Evolutionary conservation across 2,888 invertebrate species (phyloP), one percentile per base, ranked within the genome.

Genomic region (Leucophenga montana): DNA sequence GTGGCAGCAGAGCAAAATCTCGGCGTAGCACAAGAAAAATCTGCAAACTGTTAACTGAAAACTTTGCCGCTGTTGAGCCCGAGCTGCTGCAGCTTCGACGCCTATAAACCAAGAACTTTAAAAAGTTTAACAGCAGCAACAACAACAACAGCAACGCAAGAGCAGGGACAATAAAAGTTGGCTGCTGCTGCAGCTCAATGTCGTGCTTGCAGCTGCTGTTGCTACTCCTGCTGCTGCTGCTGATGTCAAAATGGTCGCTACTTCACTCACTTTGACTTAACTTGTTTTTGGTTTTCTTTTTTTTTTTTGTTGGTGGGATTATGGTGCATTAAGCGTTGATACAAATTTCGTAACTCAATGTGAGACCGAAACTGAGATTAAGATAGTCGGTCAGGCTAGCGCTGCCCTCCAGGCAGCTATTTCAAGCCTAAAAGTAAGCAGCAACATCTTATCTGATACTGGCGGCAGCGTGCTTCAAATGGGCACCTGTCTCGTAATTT

Each of bases 401-500:
- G 27, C n/a, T n/a, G 27, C 27, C 27, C 39, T 11, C 39, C 39
- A 27, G 27, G 27, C 27, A 27, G 27, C 27, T 27, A 27, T 27
- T 27, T 27, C 27, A 39, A 39, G 39, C 39, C 39, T 39, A 39
- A 39, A 11, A 39, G 11, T 11, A 39, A 18, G 9, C 53, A 53
- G 20, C 53, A 53, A 53, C 53, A 53, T 14, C 18, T 53, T 53
- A 53, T 18, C 53, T 53, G 53, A 53, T 9, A 16, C 16, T 53
- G 53, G 20, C 16, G 39, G 4, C 39, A 39, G 39, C 11, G 39
- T 39, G 3, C 22, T 20, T 48, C 46, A 46, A 46, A 57, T 62
- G 54, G 66, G 18, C 61, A 61, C 66, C 56, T 69, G 62, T 48
- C 48, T 39, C 53, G 57, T 68, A 66, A 61, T 68, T 68, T 68